Conservation (phyloP, 1,140 invertebrate species). For the Neoseiulus cucumeris region DNA sequence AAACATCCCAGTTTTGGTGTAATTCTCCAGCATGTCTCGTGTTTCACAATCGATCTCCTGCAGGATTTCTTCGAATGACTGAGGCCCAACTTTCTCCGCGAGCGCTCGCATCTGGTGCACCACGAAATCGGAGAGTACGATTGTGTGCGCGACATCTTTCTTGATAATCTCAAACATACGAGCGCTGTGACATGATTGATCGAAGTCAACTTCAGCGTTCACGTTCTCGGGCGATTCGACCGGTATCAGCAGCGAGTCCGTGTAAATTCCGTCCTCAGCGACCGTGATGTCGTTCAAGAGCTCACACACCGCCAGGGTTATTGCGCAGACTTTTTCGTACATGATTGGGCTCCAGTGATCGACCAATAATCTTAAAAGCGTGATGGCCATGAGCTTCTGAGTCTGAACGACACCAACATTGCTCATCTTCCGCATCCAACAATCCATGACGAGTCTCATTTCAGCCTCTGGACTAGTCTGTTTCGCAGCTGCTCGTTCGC, state of each 20-base stretch:
- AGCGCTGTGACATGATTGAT: neutral
- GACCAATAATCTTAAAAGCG: neutral
- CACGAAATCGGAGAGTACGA: neutral
- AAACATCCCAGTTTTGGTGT: neutral
- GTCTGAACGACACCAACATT: neutral
- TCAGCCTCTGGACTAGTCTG: neutral
- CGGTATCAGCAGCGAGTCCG: neutral
- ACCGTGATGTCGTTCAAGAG: neutral
- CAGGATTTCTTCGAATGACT: neutral
- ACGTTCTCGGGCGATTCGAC: neutral
- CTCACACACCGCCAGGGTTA: neutral
- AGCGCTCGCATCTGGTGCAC: neutral
- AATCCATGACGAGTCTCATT: neutral
- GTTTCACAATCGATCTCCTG: slow-evolving; percentile 10
- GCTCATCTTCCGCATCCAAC: neutral
- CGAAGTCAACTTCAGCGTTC: neutral
- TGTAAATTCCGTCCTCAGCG: neutral
- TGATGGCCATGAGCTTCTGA: slow-evolving; percentile 5
- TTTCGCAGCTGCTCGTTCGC: neutral
- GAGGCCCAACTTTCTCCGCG: neutral
- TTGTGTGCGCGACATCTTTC: neutral
- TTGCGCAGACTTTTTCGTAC: slow-evolving; percentile 7
- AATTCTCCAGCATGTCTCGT: neutral
- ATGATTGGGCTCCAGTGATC: neutral
- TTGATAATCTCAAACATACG: slow-evolving; percentile 6